Evolutionary conservation across 92 coral and sea anemone species (phyloP).

Genomic region (Blastomussa wellsi): DNA sequence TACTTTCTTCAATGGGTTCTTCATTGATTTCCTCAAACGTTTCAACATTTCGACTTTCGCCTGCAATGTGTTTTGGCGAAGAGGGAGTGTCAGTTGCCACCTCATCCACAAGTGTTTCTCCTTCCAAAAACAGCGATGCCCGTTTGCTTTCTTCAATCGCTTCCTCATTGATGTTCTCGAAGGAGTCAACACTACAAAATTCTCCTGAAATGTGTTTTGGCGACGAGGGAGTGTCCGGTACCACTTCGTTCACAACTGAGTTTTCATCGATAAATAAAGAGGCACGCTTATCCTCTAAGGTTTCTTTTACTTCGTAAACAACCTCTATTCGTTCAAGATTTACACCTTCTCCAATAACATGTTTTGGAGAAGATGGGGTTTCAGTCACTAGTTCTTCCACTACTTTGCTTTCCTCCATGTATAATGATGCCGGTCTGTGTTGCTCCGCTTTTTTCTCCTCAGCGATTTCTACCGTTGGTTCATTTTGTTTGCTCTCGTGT

Average conservation of each 20-base stretch:
- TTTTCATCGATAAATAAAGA: background rate
- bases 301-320: background rate
- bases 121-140: slow-evolving; percentile 2
- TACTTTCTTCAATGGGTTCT: slow-evolving; percentile 5
- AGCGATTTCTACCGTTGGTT: background rate
- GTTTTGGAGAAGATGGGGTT: slow-evolving; percentile 16
- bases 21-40: slow-evolving; percentile 34
- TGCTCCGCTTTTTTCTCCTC: background rate
- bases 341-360: background rate
- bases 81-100: slow-evolving; percentile 29
- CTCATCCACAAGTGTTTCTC: slow-evolving; percentile 18
- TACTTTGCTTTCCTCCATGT: background rate
- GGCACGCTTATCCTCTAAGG: background rate
- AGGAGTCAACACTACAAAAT: slow-evolving; percentile 10
- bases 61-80: slow-evolving; percentile 39
- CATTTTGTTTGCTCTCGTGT: background rate
- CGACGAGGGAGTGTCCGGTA: background rate
- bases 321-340: background rate
- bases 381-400: slow-evolving; percentile 4
- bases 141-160: slow-evolving; percentile 38
- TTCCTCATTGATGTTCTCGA: slow-evolving; percentile 17
- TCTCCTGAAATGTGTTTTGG: background rate
- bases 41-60: slow-evolving; percentile 28
- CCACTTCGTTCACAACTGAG: background rate
- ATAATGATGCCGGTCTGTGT: slow-evolving; percentile 1